A percentile compares a stretch with the other conserved stretches of the same genome.
Conservation (phyloP, 2,113 vertebrate genomes). For the Phyllopteryx taeniolatus region DNA sequence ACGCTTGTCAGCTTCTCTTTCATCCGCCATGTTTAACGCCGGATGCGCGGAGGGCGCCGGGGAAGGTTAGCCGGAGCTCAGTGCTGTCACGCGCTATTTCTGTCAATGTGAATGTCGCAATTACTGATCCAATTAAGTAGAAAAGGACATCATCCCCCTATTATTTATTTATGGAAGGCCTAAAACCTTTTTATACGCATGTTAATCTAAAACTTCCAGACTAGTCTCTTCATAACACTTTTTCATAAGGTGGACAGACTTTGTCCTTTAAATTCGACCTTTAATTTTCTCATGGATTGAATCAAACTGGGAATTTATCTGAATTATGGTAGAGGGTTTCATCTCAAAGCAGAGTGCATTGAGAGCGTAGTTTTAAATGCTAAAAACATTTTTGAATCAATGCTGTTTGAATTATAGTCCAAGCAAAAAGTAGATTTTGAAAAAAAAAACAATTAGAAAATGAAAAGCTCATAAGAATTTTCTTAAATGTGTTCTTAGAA, state of each 20-base stretch:
- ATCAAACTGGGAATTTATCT: neutral
- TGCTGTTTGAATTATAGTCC: neutral
- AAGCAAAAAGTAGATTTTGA: neutral
- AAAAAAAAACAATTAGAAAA: neutral
- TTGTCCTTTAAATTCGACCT: neutral
- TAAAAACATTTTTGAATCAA: neutral
- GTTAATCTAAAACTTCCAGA: neutral
- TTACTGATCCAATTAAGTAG: slow-evolving; percentile 61
- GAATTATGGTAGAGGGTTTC: neutral
- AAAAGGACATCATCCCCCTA: slow-evolving; percentile 7
- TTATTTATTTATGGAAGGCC: slow-evolving; percentile 10
- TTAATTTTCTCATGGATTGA: neutral
- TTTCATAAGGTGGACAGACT: neutral
- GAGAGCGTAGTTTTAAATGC: neutral
- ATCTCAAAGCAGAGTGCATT: neutral
- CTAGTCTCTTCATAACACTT: neutral
- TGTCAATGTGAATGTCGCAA: slow-evolving; percentile 42
- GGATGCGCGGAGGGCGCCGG: slow-evolving; percentile 5
- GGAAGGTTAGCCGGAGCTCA: slow-evolving; percentile 25
- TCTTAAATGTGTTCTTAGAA: too few relatives aligned
- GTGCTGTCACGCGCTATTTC: slow-evolving; percentile 45
- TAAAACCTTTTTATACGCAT: neutral
- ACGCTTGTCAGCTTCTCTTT: slow-evolving; percentile 12
- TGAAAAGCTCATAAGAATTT: neutral
- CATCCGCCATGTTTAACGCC: slow-evolving; percentile 26